Conservation (phyloP, 1,140 invertebrate species). For the Heliconius eleuchia region DNA sequence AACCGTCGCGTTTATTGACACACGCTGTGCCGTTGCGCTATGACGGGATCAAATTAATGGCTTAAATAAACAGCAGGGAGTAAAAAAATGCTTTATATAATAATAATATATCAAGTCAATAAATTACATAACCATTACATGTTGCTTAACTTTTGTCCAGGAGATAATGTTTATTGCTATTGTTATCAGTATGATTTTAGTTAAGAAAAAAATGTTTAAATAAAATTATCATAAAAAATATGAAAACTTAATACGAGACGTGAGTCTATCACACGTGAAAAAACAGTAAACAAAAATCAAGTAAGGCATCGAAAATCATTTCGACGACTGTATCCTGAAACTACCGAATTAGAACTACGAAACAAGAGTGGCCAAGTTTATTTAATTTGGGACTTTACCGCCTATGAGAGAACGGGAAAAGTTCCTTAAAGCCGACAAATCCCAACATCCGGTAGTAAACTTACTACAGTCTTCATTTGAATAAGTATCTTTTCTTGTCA, state of each 20-base stretch:
- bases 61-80: no score
- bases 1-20: no score
- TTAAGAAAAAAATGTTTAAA: no score
- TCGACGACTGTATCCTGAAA: slow-evolving; percentile 20
- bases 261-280: slow-evolving; percentile 1
- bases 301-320: slow-evolving; percentile 27
- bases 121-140: background rate
- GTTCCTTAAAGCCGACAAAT: slow-evolving; percentile 21
- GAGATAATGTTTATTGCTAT: background rate
- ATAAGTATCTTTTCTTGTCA: slow-evolving; percentile 52
- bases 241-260: no score
- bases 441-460: slow-evolving; percentile 60
- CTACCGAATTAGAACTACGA: slow-evolving; percentile 40
- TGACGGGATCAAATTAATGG: no score
- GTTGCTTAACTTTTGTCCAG: background rate
- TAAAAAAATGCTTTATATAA: no score
- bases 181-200: background rate
- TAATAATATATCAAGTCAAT: background rate
- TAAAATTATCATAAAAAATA: no score
- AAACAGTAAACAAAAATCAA: slow-evolving; percentile 23
- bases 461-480: slow-evolving; percentile 47
- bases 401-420: slow-evolving; percentile 22
- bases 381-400: slow-evolving; percentile 34
- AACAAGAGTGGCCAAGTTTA: slow-evolving; percentile 16
- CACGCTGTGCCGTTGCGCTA: no score